Percentiles rank a stretch among this genome's conserved stretches.
Conservation (phyloP, 2,888 invertebrate species). For the Saturnia japonica region DNA sequence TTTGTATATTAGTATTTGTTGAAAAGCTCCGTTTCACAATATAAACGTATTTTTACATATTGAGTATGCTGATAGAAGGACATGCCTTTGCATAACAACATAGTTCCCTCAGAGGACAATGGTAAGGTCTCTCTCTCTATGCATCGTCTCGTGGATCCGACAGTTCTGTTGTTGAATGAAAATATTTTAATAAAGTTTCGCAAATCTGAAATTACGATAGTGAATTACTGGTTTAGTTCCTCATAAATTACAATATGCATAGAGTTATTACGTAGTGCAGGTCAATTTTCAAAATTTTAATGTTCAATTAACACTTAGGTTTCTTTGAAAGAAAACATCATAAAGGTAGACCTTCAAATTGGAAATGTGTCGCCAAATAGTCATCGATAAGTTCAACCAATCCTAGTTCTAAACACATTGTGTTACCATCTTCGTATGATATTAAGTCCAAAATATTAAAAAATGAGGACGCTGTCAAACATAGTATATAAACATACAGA, state of each 20-base stretch:
- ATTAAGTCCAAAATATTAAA: no score
- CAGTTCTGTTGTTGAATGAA: not conserved
- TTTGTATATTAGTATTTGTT: not conserved
- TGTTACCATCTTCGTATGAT: no score
- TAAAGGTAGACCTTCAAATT: no score
- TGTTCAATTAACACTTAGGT: no score
- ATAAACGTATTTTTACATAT: not conserved
- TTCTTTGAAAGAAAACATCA: no score
- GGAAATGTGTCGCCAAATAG: no score
- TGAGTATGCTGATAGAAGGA: not conserved
- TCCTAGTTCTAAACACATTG: no score
- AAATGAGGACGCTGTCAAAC: no score
- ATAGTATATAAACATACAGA: no score
- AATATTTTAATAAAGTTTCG: not conserved
- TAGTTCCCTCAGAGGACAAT: not conserved
- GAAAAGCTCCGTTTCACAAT: not conserved
- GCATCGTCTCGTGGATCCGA: not conserved
- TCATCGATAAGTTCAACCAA: no score
- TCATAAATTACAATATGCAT: not conserved
- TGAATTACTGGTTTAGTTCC: not conserved
- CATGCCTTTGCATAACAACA: not conserved
- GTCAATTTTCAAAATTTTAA: not conserved
- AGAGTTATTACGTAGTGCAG: not conserved
- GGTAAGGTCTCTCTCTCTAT: not conserved
- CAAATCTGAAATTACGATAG: not conserved